phyloP scores from a whole-genome alignment of 30 jellyfish, hydroid and myxozoan genomes.

The Mastigias papua region DNA sequence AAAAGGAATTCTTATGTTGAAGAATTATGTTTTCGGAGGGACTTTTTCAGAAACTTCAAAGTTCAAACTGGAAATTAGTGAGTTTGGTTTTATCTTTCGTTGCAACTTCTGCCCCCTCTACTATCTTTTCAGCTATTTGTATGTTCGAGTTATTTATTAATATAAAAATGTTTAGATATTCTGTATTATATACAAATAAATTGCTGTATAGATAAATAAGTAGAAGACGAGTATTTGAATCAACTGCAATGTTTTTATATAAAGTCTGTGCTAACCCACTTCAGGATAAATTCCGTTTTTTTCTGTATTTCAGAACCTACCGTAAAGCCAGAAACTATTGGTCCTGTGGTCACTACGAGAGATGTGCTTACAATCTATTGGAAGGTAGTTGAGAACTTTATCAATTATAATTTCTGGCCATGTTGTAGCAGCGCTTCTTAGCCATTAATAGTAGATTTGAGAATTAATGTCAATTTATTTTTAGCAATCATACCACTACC shows the following conservation, averaged over 20 bases:
- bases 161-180: no score
- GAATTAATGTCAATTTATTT: not conserved
- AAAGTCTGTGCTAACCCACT: no score
- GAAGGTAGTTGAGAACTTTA: no score
- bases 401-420: no score
- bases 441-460: not conserved
- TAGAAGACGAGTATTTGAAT: no score
- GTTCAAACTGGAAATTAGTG: not conserved
- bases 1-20: slow-evolving; percentile 29
- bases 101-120: not conserved
- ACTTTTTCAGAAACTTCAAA: slow-evolving; percentile 33
- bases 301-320: not conserved
- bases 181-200: no score
- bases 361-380: not conserved
- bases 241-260: no score
- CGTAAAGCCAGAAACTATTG: not conserved
- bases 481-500: not conserved
- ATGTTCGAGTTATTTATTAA: no score
- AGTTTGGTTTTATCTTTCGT: not conserved
- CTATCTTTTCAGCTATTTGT: no score
- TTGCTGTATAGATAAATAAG: no score
- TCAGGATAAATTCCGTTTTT: no score
- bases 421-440: not conserved
- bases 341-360: not conserved
- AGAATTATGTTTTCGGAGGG: slow-evolving; percentile 31